Conservation (phyloP, 2,113 vertebrate genomes). For the Rhizomys pruinosus region DNA sequence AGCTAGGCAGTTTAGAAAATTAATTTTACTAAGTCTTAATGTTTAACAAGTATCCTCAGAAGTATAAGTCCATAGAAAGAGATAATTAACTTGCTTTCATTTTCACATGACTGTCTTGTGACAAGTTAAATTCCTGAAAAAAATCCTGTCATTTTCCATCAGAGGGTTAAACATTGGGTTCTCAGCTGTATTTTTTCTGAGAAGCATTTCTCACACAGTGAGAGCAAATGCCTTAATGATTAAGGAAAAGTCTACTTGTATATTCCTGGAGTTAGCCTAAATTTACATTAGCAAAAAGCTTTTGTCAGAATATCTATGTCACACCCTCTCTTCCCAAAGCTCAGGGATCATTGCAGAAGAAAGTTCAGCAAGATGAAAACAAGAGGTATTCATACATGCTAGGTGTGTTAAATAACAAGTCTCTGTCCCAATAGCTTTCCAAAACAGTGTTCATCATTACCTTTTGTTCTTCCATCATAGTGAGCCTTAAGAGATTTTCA, state of each 20-base stretch:
- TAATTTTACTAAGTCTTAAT: constrained; percentile 58
- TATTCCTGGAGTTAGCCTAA: neutral
- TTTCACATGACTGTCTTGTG: constrained; percentile 67
- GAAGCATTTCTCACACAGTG: neutral
- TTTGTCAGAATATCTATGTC: neutral
- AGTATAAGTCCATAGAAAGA: constrained; percentile 43
- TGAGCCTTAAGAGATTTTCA: neutral
- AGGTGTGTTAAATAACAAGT: neutral
- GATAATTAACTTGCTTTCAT: constrained; percentile 72
- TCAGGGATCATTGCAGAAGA: no score
- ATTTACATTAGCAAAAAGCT: neutral
- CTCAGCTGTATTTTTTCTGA: neutral
- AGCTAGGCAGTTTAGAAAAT: constrained; percentile 26
- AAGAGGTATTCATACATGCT: no score
- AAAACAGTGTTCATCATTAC: neutral
- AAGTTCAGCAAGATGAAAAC: no score
- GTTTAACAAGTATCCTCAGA: constrained; percentile 53
- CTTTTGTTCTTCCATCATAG: neutral
- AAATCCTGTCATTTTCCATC: constrained; percentile 52
- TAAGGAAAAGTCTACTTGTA: neutral
- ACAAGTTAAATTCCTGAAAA: constrained; percentile 49
- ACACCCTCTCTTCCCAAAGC: no score
- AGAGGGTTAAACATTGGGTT: neutral
- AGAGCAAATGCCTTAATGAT: neutral
- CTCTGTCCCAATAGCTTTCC: neutral